A percentile compares a stretch with the other conserved stretches of the same genome.
Conservation (phyloP, 92 coral and sea anemone genomes). For the Porites rus region DNA sequence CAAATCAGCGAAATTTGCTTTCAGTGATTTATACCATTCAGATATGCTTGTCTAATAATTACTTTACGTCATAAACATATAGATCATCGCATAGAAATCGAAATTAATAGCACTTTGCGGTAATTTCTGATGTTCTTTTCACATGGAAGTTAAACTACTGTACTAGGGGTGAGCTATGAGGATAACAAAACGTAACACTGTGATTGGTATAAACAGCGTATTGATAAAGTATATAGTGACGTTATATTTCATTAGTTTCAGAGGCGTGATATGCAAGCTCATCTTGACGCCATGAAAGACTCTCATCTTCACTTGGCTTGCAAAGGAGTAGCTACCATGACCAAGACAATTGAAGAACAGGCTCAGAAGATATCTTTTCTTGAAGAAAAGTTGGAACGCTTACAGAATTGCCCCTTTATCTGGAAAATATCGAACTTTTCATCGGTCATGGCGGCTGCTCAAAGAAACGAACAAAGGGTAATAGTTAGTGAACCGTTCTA, state of each 20-base stretch:
- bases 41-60: too few species aligned
- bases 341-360: conserved; percentile 36
- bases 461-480: background rate
- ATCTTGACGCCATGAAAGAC: conserved; percentile 34
- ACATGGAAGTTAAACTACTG: too few species aligned
- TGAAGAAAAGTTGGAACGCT: conserved; percentile 31
- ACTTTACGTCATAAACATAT: too few species aligned
- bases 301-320: conserved; percentile 39
- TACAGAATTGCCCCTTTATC: conserved; percentile 40
- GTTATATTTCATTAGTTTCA: conserved; percentile 17
- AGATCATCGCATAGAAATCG: too few species aligned
- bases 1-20: too few species aligned
- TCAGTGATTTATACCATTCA: too few species aligned
- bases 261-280: conserved; percentile 39
- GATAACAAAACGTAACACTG: too few species aligned
- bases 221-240: too few species aligned
- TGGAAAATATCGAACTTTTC: conserved; percentile 55
- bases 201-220: too few species aligned
- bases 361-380: conserved; percentile 22
- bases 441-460: conserved; percentile 29
- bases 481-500: conserved; percentile 47
- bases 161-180: too few species aligned
- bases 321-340: conserved; percentile 20
- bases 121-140: too few species aligned
- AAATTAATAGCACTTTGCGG: too few species aligned